A percentile compares a stretch with the other conserved stretches of the same genome.
Evolutionary conservation across 2,113 vertebrate genomes (phyloP).

Genomic region (Chamaetylas fuelleborni): DNA sequence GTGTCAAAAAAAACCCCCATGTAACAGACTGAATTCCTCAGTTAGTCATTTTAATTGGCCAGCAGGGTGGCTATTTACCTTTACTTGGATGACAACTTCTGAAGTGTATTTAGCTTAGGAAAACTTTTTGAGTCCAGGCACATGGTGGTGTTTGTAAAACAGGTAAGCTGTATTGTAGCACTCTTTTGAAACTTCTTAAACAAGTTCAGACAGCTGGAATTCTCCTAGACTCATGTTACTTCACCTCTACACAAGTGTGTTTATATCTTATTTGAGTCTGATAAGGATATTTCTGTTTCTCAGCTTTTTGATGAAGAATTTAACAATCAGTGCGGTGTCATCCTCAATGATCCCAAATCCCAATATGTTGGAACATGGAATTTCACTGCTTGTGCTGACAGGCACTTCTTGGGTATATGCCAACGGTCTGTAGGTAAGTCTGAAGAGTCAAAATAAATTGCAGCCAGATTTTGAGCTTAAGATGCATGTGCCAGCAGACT

Average conservation of each 20-base stretch:
- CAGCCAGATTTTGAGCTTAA: neutral
- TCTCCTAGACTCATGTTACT: neutral
- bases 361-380: constrained; percentile 89
- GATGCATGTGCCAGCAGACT: neutral
- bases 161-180: neutral
- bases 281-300: constrained; percentile 19
- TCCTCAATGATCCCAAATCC: constrained; percentile 82
- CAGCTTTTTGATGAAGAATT: constrained; percentile 78
- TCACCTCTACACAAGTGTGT: neutral
- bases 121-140: neutral
- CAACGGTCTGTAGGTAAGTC: constrained; percentile 82
- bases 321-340: constrained; percentile 79
- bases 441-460: constrained; percentile 2
- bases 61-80: neutral
- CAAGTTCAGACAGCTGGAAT: neutral
- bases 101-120: neutral
- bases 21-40: neutral
- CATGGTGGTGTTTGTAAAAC: neutral
- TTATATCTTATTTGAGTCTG: neutral
- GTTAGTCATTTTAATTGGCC: neutral
- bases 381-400: constrained; percentile 81
- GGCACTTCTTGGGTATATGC: constrained; percentile 80
- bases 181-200: constrained; percentile 6
- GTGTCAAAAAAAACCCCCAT: neutral
- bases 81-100: neutral